Evolutionary conservation across 2,888 invertebrate species (phyloP).

Genomic region (Empis stercorea): DNA sequence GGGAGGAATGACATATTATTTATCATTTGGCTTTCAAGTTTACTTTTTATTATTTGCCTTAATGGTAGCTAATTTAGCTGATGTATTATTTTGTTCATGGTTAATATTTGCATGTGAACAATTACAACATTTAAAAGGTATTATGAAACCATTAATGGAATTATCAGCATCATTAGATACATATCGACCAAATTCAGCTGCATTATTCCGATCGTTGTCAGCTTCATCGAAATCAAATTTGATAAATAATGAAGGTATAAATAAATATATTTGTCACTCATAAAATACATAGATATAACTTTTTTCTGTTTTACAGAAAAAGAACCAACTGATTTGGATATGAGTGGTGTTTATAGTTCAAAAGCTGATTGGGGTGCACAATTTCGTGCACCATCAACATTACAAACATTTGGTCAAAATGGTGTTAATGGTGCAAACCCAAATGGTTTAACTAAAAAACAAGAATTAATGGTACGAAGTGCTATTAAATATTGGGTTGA

Average conservation of each 20-base stretch:
- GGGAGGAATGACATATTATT: conserved; percentile 51
- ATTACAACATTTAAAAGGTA: conserved; percentile 69
- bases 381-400: conserved; percentile 50
- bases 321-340: conserved; percentile 49
- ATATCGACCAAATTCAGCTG: conserved; percentile 57
- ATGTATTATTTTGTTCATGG: conserved; percentile 75
- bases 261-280: no score
- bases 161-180: conserved; percentile 71
- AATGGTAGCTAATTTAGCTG: conserved; percentile 47
- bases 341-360: conserved; percentile 62
- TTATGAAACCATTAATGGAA: conserved; percentile 79
- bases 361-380: conserved; percentile 67
- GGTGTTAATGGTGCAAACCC: conserved; percentile 47
- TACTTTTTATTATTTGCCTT: conserved; percentile 56
- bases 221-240: conserved; percentile 36
- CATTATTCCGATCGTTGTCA: conserved; percentile 48
- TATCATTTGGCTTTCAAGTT: conserved; percentile 54
- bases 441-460: conserved; percentile 68
- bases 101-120: conserved; percentile 77
- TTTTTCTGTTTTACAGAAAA: conserved; percentile 23
- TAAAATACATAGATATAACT: not conserved
- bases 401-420: conserved; percentile 44
- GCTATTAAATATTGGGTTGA: conserved; percentile 87
- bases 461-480: conserved; percentile 71
- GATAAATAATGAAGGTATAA: conserved; percentile 32